phyloP scores from a whole-genome alignment of 1,140 invertebrate species.

The Listronotus bonariensis region DNA sequence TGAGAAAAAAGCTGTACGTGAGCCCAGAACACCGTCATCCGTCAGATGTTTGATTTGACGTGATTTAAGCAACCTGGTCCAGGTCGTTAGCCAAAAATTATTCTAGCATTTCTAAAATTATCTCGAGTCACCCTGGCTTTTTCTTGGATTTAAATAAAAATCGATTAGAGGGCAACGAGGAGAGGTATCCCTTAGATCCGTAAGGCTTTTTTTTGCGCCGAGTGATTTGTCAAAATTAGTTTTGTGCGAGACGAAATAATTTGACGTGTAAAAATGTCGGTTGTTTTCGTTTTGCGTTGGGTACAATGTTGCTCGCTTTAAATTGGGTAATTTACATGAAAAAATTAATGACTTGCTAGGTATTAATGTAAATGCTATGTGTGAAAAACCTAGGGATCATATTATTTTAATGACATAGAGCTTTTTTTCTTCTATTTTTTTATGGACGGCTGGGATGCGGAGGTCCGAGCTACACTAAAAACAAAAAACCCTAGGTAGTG shows the following conservation, averaged over 20 bases:
- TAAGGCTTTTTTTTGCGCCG: conserved; percentile 28
- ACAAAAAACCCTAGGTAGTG: no score
- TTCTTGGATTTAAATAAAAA: conserved; percentile 41
- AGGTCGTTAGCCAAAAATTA: conserved; percentile 17
- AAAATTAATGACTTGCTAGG: conserved; percentile 17
- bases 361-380: conserved; percentile 7
- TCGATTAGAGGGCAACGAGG: conserved; percentile 30
- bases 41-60: conserved; percentile 27
- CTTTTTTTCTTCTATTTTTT: no score
- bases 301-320: conserved; percentile 12
- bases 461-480: no score
- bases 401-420: no score
- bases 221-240: conserved; percentile 44
- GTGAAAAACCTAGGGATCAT: conserved; percentile 2
- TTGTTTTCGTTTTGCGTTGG: conserved; percentile 14
- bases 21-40: conserved; percentile 20
- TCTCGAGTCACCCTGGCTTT: background rate
- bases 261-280: conserved; percentile 37
- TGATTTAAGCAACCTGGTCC: background rate
- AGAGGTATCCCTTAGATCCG: background rate
- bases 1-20: conserved; percentile 33
- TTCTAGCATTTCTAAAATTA: conserved; percentile 17
- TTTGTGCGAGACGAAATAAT: conserved; percentile 40
- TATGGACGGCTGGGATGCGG: no score
- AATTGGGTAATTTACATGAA: conserved; percentile 25